Percentiles rank a stretch among this genome's conserved stretches.
These are phyloP conservation scores for Desmophyllum pertusum DNA, from an alignment of 92 coral and sea anemone genomes.

Conservation along the genomic window DNA sequence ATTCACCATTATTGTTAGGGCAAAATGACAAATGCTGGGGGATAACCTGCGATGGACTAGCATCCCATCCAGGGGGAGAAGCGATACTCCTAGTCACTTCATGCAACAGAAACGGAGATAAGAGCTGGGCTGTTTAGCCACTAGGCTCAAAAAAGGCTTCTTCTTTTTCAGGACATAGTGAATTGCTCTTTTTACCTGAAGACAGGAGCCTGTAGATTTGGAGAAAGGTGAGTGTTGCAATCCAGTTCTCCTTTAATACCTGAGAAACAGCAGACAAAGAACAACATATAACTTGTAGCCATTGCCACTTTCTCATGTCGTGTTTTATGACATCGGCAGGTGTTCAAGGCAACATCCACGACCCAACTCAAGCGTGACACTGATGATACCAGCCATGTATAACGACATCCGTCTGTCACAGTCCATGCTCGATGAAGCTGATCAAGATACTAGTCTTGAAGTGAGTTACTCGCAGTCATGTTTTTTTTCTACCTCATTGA, in stretches of 20 bases:
- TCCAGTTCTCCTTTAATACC: neutral
- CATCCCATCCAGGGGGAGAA: too few relatives aligned
- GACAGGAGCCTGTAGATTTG: slow-evolving; percentile 98
- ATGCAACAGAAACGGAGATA: too few relatives aligned
- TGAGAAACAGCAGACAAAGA: neutral
- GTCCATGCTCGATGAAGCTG: slow-evolving; percentile 96
- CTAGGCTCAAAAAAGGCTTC: too few relatives aligned
- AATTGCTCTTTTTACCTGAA: slow-evolving; percentile 95
- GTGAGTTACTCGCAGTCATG: too few relatives aligned
- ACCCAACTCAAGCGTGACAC: slow-evolving; percentile 83
- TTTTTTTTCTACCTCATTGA: too few relatives aligned
- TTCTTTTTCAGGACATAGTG: slow-evolving; percentile 73
- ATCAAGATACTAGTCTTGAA: slow-evolving; percentile 97
- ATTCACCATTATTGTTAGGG: too few relatives aligned
- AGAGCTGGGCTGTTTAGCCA: too few relatives aligned
- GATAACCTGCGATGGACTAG: too few relatives aligned
- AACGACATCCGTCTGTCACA: slow-evolving; percentile 87
- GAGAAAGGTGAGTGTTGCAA: slow-evolving; percentile 76
- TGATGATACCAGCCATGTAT: slow-evolving; percentile 91
- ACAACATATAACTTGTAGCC: neutral
- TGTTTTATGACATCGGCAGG: too few relatives aligned
- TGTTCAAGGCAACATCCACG: slow-evolving; percentile 94
- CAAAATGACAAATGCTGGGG: too few relatives aligned
- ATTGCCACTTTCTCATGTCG: too few relatives aligned
- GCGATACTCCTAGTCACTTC: too few relatives aligned